phyloP scores from a whole-genome alignment of 2,797 vertebrate genomes.

The Chaenodraco wilsoni region DNA sequence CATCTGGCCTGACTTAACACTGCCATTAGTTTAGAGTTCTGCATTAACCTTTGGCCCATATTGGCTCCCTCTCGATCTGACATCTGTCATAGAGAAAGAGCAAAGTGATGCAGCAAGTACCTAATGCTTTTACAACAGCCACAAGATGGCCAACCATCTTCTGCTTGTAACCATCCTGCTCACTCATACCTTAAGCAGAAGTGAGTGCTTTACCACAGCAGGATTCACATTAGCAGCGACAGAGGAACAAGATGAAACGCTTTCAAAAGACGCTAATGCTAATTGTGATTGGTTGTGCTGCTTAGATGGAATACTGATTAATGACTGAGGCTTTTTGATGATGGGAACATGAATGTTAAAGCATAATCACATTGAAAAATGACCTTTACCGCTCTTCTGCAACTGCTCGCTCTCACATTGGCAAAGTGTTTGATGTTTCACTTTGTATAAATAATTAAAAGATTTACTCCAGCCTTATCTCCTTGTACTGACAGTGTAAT shows the following conservation, averaged over 20 bases:
- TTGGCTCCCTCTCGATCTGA: conserved; percentile 64
- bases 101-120: conserved; percentile 40
- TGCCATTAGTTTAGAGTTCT: conserved; percentile 69
- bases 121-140: conserved; percentile 39
- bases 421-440: conserved; percentile 55
- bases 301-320: conserved; percentile 55
- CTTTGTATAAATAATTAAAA: conserved; percentile 57
- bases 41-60: conserved; percentile 71
- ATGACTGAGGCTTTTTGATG: conserved; percentile 49
- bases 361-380: conserved; percentile 47
- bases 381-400: conserved; percentile 49
- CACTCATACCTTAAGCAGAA: conserved; percentile 27
- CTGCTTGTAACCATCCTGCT: conserved; percentile 37
- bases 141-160: conserved; percentile 29
- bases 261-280: conserved; percentile 35
- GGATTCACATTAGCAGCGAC: conserved; percentile 35
- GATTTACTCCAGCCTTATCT: conserved; percentile 33
- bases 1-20: conserved; percentile 51
- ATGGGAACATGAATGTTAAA: conserved; percentile 49
- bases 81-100: conserved; percentile 44
- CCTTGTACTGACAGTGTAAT: conserved; percentile 9
- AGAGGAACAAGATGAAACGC: conserved; percentile 54
- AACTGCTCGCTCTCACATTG: conserved; percentile 54
- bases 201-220: conserved; percentile 14
- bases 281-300: conserved; percentile 65